Conservation (phyloP, 2,888 invertebrate genomes). For the Cephus sareptanus region DNA sequence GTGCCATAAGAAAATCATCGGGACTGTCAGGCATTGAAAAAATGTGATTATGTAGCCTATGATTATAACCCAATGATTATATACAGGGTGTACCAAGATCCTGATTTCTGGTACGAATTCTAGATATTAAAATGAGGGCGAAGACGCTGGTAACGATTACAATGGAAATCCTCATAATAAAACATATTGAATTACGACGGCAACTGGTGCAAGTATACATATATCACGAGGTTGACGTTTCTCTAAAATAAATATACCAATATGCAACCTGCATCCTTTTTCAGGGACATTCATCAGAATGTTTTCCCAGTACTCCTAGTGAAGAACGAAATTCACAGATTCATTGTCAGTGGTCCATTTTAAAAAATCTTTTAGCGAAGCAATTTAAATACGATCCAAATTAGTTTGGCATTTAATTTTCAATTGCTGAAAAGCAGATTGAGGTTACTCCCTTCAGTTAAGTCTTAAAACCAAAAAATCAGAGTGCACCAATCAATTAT, state of each 20-base stretch:
- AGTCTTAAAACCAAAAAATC: not conserved
- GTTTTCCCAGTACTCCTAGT: not conserved
- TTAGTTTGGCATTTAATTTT: too few relatives aligned
- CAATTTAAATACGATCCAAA: not conserved
- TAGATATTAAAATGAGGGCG: too few relatives aligned
- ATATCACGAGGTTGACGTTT: not conserved
- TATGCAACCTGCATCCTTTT: not conserved
- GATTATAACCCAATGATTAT: too few relatives aligned
- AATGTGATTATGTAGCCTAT: too few relatives aligned
- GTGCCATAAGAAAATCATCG: too few relatives aligned
- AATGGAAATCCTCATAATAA: not conserved
- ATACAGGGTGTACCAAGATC: too few relatives aligned
- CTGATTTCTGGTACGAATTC: too few relatives aligned
- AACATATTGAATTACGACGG: not conserved
- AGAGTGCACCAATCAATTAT: not conserved
- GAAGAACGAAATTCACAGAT: not conserved
- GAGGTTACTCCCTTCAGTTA: not conserved
- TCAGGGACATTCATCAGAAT: not conserved
- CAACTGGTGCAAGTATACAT: not conserved
- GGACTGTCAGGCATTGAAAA: too few relatives aligned
- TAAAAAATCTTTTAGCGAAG: not conserved
- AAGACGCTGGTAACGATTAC: too few relatives aligned
- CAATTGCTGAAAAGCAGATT: too few relatives aligned
- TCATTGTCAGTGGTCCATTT: not conserved
- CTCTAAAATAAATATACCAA: not conserved